Conservation (phyloP, 1,140 invertebrate species). For the Micrasema longulum region DNA sequence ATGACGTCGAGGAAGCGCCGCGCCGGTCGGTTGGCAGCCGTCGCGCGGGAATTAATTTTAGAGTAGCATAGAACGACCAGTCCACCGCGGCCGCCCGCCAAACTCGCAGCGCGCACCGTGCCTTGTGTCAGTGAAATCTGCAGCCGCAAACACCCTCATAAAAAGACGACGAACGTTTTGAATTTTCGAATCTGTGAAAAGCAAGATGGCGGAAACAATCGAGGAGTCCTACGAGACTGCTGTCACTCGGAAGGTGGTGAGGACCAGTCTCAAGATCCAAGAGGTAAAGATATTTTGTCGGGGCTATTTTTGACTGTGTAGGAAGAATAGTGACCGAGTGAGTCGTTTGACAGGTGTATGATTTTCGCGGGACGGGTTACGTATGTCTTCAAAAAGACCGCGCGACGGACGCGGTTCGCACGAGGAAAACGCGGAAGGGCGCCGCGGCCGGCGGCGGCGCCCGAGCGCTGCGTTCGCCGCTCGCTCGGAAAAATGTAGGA, state of each 20-base stretch:
- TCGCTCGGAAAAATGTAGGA: too few species aligned
- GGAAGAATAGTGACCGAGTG: constrained; percentile 36
- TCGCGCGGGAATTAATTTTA: constrained; percentile 49
- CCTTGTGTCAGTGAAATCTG: constrained; percentile 42
- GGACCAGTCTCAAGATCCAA: constrained; percentile 75
- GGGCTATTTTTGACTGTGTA: constrained; percentile 43
- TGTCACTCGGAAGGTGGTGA: constrained; percentile 73
- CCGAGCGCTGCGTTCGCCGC: not conserved
- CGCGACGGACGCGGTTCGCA: constrained; percentile 29
- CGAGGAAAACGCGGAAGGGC: not conserved
- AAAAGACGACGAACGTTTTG: constrained; percentile 29
- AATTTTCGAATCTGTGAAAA: constrained; percentile 30
- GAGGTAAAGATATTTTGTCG: constrained; percentile 63
- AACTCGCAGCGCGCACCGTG: constrained; percentile 47
- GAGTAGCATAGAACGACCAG: constrained; percentile 33
- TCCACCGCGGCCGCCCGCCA: constrained; percentile 48
- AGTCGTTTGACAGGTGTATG: constrained; percentile 35
- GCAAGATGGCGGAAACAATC: constrained; percentile 67
- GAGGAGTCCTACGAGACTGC: constrained; percentile 71
- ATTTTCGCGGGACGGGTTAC: constrained; percentile 42
- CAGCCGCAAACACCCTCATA: constrained; percentile 22
- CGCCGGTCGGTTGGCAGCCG: constrained; percentile 27
- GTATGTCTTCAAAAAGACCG: constrained; percentile 35
- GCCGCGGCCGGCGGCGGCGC: not conserved
- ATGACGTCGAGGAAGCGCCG: constrained; percentile 9